Evolutionary conservation across 2,113 vertebrate species (phyloP).

Genomic region (Vidua macroura): DNA sequence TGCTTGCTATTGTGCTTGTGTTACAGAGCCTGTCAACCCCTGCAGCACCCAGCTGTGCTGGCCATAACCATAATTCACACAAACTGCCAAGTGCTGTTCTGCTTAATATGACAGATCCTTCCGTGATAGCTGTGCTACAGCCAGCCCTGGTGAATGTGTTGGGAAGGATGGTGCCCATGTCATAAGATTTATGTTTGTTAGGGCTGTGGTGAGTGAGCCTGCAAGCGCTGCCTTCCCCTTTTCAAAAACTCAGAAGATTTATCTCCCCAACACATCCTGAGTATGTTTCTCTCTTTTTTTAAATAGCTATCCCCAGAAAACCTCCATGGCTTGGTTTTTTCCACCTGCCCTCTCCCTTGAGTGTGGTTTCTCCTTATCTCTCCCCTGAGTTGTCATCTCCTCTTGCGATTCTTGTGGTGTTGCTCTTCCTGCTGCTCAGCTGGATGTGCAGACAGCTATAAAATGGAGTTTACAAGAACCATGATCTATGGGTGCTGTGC

Average conservation of each 20-base stretch:
- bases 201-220: constrained; percentile 28
- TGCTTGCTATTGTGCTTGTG: not conserved
- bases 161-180: constrained; percentile 36
- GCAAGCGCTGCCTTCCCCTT: not conserved
- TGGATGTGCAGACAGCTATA: constrained; percentile 16
- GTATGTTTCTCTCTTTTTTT: not conserved
- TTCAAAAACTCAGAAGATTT: constrained; percentile 8
- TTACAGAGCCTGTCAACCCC: constrained; percentile 31
- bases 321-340: not conserved
- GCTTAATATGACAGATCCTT: constrained; percentile 38
- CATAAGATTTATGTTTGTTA: constrained; percentile 28
- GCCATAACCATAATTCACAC: constrained; percentile 22
- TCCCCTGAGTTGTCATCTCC: not conserved
- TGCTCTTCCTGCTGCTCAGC: constrained; percentile 13
- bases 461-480: constrained; percentile 19
- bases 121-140: not conserved
- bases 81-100: constrained; percentile 27
- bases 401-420: not conserved
- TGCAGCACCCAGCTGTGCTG: constrained; percentile 53
- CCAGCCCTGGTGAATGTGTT: not conserved
- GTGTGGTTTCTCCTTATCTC: not conserved
- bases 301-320: not conserved
- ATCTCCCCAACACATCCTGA: not conserved
- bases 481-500: not conserved
- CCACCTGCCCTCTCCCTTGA: not conserved